Base-by-base conservation (phyloP, 2,888 invertebrate genomes). In the Balanococcus diminutus region DNA sequence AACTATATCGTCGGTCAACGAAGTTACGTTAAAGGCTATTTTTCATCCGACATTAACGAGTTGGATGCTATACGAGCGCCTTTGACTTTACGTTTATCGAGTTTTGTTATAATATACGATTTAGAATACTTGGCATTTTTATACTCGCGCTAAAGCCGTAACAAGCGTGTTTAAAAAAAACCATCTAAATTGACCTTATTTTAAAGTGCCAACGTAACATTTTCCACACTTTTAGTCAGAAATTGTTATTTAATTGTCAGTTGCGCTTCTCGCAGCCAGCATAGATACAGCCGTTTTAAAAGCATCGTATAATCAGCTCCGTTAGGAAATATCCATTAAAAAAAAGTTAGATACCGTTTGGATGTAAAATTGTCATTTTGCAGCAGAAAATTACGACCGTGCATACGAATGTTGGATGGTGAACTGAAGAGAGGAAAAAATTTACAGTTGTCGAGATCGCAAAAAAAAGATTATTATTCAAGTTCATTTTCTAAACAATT, bases 101-200 rank as follows among this genome's bases (percentile, higher is more conserved):
- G 28, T 67, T 28, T 67, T 28, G 67, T 28, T 67, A 67, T 28
- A 61, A n/a, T 28, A 67, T 67, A 67, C 67, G 67, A 67, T 61
- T 61, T 19, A 19, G 61, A 61, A 61, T 61, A 61, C 61, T 61
- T 11, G 61, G 61, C 61, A 61, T 61, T 61, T 61, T 61, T 61
- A 61, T 61, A 61, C 25, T 61, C 25, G 8, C 61, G 61, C 46
- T n/a, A 61, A 61, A 1, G 25, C 19, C 61, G 67, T 28, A 67
- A 67, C 67, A 67, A 67, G 25, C 25, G 14, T 16, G 67, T 67
- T 16, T 28, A 67, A 67, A 28, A 67, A 67, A 67, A 1, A n/a
- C 14, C 67, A 28, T 67, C 67, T 16, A 67, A 67, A 67, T 67
- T 67, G 67, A 67, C 67, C 67, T 67, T 67, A 67, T 67, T 67